phyloP scores from a whole-genome alignment of 2,797 vertebrate genomes.

The Agapornis canus region DNA sequence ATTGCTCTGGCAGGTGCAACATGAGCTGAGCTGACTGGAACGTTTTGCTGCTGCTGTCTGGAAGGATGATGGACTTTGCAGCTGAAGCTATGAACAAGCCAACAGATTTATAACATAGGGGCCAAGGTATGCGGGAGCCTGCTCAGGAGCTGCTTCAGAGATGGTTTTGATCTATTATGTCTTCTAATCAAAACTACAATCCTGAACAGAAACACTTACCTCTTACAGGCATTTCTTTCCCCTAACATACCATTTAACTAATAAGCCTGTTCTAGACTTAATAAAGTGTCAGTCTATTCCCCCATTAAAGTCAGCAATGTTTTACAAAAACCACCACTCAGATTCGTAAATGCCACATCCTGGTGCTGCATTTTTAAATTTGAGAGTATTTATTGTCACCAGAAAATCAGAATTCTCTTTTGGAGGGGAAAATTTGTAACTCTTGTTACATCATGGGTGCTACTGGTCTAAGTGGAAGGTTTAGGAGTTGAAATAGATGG shows the following conservation, averaged over 20 bases:
- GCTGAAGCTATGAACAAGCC: not conserved
- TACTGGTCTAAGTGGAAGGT: not conserved
- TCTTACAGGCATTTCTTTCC: not conserved
- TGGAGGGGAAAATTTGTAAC: not conserved
- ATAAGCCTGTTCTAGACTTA: not conserved
- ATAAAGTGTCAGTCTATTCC: not conserved
- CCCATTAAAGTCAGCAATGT: not conserved
- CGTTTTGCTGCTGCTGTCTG: not conserved
- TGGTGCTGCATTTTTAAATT: not conserved
- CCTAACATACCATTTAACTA: not conserved
- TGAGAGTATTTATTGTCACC: not conserved
- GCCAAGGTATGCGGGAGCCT: not conserved
- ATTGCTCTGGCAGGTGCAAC: not conserved
- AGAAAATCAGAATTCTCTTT: not conserved
- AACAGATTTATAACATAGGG: accelerated
- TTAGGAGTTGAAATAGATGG: not conserved
- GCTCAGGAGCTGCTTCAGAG: not conserved
- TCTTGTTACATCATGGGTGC: not conserved
- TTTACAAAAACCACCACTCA: not conserved
- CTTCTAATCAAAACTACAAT: not conserved
- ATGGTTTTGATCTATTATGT: not conserved
- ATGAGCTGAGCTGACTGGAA: not conserved
- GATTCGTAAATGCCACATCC: not conserved
- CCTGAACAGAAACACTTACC: not conserved
- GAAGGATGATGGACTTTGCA: not conserved